A percentile compares a stretch with the other conserved stretches of the same genome.
These are phyloP conservation scores for Phthorimaea operculella DNA, from an alignment of 1,140 invertebrate species.

Conservation along the genomic window DNA sequence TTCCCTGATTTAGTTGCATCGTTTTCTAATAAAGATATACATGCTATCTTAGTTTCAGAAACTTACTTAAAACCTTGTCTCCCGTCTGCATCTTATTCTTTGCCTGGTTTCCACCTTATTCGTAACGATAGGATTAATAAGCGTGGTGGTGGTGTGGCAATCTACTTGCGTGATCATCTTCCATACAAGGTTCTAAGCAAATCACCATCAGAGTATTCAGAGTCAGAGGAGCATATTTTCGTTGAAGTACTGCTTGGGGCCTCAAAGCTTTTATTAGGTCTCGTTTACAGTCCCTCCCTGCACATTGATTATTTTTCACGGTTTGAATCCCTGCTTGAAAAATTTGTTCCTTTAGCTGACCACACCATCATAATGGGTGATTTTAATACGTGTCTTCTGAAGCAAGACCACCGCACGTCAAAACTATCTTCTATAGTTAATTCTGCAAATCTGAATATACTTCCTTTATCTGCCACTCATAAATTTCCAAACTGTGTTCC, in stretches of 20 bases:
- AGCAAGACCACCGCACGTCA: constrained; percentile 9
- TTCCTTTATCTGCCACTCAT: constrained; percentile 12
- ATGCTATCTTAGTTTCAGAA: constrained; percentile 2
- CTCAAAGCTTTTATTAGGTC: not conserved
- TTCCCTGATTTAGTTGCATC: not conserved
- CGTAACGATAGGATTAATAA: constrained; percentile 6
- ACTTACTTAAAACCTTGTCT: constrained; percentile 2
- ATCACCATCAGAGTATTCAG: not conserved
- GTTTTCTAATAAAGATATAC: not conserved
- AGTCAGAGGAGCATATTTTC: not conserved
- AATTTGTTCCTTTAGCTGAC: not conserved
- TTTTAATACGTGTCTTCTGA: constrained; percentile 4
- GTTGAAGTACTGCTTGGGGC: not conserved
- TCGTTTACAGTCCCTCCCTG: not conserved
- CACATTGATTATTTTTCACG: constrained; percentile 2
- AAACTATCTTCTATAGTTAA: not conserved
- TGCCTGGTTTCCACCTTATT: constrained; percentile 2
- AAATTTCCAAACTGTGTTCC: constrained; percentile 11
- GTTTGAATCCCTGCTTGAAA: not conserved
- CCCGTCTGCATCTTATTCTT: not conserved
- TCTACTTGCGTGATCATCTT: constrained; percentile 1
- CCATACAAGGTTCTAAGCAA: not conserved
- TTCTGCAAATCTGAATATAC: constrained; percentile 4
- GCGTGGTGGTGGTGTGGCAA: constrained; percentile 1
- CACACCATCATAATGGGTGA: constrained; percentile 2